phyloP scores from a whole-genome alignment of 1,140 invertebrate species.

The Panagrolaimus sp. region DNA sequence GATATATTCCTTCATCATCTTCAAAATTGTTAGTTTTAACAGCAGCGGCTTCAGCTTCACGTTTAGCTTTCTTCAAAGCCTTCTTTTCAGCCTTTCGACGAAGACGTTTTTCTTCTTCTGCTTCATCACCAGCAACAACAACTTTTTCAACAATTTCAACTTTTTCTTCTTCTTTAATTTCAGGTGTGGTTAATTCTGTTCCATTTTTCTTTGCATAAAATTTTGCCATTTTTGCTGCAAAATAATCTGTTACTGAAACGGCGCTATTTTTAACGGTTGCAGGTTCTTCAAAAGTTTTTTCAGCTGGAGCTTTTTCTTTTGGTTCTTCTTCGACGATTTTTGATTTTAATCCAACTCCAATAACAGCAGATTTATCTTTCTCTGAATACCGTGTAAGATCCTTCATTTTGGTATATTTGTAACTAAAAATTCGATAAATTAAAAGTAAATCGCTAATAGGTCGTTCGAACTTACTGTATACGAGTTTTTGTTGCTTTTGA shows the following conservation, averaged over 20 bases:
- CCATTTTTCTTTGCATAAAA: background rate
- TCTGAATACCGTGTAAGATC: background rate
- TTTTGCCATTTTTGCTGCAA: slow-evolving; percentile 5
- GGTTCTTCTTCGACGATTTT: background rate
- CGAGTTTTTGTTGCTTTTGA: background rate
- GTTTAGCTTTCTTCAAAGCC: background rate
- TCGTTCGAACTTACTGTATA: background rate
- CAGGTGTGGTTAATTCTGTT: background rate
- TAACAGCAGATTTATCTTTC: background rate
- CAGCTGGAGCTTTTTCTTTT: background rate
- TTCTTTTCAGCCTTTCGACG: background rate
- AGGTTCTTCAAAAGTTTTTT: background rate
- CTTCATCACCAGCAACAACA: background rate
- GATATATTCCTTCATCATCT: background rate
- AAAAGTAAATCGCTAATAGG: too few species aligned
- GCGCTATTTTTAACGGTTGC: background rate
- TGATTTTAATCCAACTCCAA: slow-evolving; percentile 7
- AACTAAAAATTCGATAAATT: background rate
- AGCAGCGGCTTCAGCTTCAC: background rate
- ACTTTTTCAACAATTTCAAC: background rate
- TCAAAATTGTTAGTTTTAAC: too few species aligned
- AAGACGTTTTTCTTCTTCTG: background rate
- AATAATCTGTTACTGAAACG: background rate
- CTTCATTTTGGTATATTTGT: slow-evolving; percentile 15
- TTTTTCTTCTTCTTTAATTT: background rate